phyloP scores from a whole-genome alignment of 2,113 vertebrate species.

The Podarcis raffonei region DNA sequence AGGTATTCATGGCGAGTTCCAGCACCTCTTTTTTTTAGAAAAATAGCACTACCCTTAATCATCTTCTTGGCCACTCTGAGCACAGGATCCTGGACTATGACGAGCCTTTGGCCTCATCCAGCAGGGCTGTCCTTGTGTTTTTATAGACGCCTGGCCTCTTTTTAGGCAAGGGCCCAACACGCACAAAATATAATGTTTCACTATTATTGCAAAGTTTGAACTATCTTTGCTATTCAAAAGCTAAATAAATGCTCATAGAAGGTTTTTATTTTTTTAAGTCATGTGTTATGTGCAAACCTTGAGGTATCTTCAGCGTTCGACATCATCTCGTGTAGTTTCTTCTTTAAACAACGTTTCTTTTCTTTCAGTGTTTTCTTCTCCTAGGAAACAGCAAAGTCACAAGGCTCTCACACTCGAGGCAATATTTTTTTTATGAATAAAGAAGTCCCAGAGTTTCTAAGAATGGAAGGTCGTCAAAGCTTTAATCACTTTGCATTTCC shows the following conservation, averaged over 20 bases:
- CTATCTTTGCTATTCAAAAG: neutral
- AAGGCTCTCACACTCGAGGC: rapidly evolving
- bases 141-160: neutral
- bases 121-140: no score
- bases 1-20: no score
- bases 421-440: rapidly evolving
- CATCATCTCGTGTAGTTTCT: constrained; percentile 63
- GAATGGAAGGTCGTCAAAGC: neutral
- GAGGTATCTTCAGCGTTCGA: constrained; percentile 24
- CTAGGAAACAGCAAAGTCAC: constrained; percentile 47
- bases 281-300: constrained; percentile 54
- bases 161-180: neutral
- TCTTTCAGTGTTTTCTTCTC: constrained; percentile 72
- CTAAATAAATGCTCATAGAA: no score
- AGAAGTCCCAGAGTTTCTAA: rapidly evolving
- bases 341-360: constrained; percentile 69
- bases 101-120: no score
- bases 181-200: neutral
- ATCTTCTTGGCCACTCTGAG: no score
- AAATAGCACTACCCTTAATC: no score
- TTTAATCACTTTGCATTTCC: neutral
- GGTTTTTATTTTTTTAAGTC: neutral
- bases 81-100: no score
- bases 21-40: no score
- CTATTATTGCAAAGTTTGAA: neutral